Conservation (phyloP, 1,140 invertebrate species). For the Tetramorium simillimum region DNA sequence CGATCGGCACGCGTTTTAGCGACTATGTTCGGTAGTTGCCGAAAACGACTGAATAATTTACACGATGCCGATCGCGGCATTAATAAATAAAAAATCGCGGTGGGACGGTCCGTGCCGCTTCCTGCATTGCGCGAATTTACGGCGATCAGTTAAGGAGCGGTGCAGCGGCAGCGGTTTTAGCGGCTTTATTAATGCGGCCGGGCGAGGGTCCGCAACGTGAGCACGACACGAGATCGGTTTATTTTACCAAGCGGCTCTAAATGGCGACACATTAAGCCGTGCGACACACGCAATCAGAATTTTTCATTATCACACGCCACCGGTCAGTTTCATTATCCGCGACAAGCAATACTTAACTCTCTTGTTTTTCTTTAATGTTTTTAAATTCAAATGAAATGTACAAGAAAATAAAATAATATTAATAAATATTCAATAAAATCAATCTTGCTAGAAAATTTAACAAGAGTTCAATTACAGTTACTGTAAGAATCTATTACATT, state of each 20-base stretch:
- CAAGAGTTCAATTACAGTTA: too few relatives aligned
- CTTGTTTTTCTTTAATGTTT: not conserved
- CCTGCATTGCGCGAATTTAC: slow-evolving; percentile 46
- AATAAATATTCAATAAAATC: not conserved
- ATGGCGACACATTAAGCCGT: not conserved
- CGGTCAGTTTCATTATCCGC: not conserved
- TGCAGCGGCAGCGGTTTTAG: not conserved
- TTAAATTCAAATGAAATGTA: not conserved
- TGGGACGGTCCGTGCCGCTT: not conserved
- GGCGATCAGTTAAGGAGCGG: slow-evolving; percentile 49
- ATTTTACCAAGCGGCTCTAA: not conserved
- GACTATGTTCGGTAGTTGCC: not conserved
- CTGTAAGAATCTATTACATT: too few relatives aligned
- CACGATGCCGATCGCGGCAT: slow-evolving; percentile 15
- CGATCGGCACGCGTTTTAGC: slow-evolving; percentile 35
- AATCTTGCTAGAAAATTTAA: not conserved
- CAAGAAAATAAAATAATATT: not conserved
- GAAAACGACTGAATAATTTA: not conserved
- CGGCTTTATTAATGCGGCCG: slow-evolving; percentile 28
- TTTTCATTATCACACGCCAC: not conserved
- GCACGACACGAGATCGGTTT: not conserved
- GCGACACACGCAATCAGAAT: slow-evolving; percentile 5
- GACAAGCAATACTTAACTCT: not conserved
- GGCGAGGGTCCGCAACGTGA: not conserved
- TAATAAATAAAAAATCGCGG: slow-evolving; percentile 5